Conservation (phyloP, 2,113 vertebrate genomes). For the Numenius arquata region DNA sequence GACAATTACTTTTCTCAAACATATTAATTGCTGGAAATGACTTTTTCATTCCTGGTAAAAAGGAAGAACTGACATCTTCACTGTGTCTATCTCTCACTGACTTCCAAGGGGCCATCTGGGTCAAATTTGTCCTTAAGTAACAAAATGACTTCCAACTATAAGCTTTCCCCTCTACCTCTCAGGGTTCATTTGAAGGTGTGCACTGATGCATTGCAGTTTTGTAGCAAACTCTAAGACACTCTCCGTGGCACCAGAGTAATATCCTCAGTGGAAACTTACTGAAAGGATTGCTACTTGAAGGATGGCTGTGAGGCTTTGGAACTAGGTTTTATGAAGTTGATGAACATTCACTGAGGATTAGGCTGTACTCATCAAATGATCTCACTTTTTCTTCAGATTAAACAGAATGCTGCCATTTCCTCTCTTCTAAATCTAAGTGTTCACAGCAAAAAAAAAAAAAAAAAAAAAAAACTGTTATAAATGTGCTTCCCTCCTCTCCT, state of each 20-base stretch:
- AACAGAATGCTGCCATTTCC: not conserved
- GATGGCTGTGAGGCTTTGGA: not conserved
- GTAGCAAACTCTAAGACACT: constrained; percentile 7
- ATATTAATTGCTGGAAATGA: not conserved
- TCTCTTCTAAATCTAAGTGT: not conserved
- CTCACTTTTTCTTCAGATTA: constrained; percentile 26
- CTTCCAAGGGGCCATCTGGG: not conserved
- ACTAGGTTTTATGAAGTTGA: constrained; percentile 4
- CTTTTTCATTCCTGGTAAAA: not conserved
- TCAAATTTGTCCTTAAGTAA: constrained; percentile 6
- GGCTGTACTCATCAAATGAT: not conserved
- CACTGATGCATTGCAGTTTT: constrained; percentile 25
- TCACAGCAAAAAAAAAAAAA: not conserved
- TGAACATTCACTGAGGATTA: constrained; percentile 24
- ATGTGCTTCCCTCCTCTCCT: not conserved
- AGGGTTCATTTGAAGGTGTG: constrained; percentile 28
- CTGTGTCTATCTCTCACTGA: not conserved
- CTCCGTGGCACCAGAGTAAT: not conserved
- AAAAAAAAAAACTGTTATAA: not conserved
- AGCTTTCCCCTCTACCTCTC: not conserved
- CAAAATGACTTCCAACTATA: not conserved
- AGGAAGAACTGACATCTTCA: not conserved
- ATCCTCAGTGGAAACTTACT: constrained; percentile 31
- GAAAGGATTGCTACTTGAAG: constrained; percentile 10
- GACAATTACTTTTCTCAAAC: not conserved